A percentile compares a stretch with the other conserved stretches of the same genome.
Conservation (phyloP, 1,140 invertebrate species). For the Holotrichia oblita region DNA sequence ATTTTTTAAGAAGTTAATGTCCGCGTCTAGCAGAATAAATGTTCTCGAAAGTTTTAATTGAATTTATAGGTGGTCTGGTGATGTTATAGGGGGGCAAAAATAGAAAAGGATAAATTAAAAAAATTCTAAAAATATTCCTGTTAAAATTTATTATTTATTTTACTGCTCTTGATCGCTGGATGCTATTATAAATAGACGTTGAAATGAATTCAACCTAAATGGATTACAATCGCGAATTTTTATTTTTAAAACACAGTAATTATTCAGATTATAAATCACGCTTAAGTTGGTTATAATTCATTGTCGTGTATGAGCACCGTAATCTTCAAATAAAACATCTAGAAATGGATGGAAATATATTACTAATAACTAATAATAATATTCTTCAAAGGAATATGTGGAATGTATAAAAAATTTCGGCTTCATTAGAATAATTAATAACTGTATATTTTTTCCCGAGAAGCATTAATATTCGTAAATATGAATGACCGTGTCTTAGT, state of each 20-base stretch:
- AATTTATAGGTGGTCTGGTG: conserved; percentile 18
- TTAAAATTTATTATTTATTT: background rate
- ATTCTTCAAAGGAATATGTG: background rate
- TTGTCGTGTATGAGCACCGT: background rate
- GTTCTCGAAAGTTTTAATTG: conserved; percentile 33
- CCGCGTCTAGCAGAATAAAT: conserved; percentile 3
- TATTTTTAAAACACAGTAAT: background rate
- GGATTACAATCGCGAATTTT: background rate
- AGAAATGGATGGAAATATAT: background rate
- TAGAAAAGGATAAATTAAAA: background rate
- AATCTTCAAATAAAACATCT: background rate
- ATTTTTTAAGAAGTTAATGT: background rate
- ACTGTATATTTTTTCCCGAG: background rate
- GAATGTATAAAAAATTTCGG: background rate
- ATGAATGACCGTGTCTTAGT: background rate
- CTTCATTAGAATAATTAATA: background rate
- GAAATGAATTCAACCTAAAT: background rate
- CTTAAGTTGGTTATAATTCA: background rate
- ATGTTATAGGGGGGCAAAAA: background rate
- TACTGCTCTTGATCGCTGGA: background rate
- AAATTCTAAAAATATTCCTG: background rate
- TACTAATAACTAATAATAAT: conserved; percentile 4
- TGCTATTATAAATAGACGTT: background rate
- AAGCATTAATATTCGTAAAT: background rate
- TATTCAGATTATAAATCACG: too few species aligned